These are phyloP conservation scores for Prochilodus magdalenae DNA, from an alignment of 2,113 vertebrate species.

Conservation along the genomic window DNA sequence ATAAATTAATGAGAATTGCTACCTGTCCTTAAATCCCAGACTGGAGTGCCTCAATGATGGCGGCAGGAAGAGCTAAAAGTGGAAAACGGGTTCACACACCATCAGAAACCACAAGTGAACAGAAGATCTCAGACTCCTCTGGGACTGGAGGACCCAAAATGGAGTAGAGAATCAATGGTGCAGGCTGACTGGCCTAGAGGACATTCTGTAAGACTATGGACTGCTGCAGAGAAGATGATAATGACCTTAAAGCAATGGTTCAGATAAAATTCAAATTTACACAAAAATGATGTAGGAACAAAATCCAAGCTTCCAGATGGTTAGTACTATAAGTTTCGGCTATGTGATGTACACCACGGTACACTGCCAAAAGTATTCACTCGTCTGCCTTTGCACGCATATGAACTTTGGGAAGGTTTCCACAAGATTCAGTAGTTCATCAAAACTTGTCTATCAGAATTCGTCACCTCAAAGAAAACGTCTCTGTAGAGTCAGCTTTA, in stretches of 20 bases:
- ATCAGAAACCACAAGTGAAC: conserved; percentile 68
- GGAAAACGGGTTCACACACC: conserved; percentile 60
- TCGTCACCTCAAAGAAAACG: too few relatives aligned
- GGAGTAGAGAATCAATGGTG: neutral
- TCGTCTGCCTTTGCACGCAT: too few relatives aligned
- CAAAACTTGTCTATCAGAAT: too few relatives aligned
- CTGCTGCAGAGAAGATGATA: neutral
- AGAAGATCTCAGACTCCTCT: conserved; percentile 68
- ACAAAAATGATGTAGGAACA: neutral
- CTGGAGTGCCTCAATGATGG: conserved; percentile 69
- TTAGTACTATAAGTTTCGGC: neutral
- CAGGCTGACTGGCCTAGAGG: neutral
- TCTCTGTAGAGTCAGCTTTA: too few relatives aligned
- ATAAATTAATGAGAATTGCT: neutral
- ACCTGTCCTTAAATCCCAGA: conserved; percentile 68
- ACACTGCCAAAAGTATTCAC: too few relatives aligned
- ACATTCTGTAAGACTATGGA: neutral
- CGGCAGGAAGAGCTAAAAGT: conserved; percentile 58
- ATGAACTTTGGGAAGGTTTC: too few relatives aligned
- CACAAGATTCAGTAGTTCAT: too few relatives aligned
- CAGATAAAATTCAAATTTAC: too few relatives aligned
- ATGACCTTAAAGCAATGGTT: neutral
- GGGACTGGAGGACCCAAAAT: conserved; percentile 7
- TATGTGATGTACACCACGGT: neutral
- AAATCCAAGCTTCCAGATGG: neutral